Evolutionary conservation across 2,888 invertebrate species (phyloP).

Genomic region (Brachypalpus laphriformis): DNA sequence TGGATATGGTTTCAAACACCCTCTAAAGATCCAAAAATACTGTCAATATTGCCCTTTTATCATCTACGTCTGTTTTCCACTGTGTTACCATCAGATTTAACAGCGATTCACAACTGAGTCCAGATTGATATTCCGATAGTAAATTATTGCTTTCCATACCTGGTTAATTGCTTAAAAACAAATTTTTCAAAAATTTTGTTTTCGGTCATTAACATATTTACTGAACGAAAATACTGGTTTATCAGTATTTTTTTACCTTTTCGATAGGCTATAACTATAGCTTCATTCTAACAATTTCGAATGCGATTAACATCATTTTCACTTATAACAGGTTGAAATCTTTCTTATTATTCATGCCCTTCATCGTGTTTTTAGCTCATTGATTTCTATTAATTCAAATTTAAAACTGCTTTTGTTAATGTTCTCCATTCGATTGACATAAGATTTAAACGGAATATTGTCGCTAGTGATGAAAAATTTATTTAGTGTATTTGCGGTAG

Average conservation of each 20-base stretch:
- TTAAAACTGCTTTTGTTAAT: too few species aligned
- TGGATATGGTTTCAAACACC: constrained; percentile 13
- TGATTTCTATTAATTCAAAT: neutral
- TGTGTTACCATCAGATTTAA: too few species aligned
- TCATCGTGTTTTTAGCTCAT: neutral
- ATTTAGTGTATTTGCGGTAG: too few species aligned
- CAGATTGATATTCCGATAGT: neutral
- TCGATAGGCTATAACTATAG: neutral
- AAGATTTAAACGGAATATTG: neutral
- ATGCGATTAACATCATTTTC: neutral
- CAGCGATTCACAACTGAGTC: constrained; percentile 14
- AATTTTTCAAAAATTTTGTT: constrained; percentile 5
- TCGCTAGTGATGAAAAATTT: neutral
- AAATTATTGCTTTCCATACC: too few species aligned
- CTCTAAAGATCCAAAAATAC: constrained; percentile 22
- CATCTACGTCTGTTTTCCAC: constrained; percentile 16
- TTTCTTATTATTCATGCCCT: neutral
- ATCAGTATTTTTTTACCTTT: neutral
- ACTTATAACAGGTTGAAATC: neutral
- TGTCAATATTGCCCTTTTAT: too few species aligned
- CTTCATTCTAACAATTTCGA: neutral
- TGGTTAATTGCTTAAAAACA: too few species aligned
- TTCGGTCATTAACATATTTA: neutral
- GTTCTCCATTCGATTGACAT: neutral
- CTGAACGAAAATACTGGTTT: neutral